Conservation (phyloP, 2,113 vertebrate species). For the Hippopotamus amphibius region DNA sequence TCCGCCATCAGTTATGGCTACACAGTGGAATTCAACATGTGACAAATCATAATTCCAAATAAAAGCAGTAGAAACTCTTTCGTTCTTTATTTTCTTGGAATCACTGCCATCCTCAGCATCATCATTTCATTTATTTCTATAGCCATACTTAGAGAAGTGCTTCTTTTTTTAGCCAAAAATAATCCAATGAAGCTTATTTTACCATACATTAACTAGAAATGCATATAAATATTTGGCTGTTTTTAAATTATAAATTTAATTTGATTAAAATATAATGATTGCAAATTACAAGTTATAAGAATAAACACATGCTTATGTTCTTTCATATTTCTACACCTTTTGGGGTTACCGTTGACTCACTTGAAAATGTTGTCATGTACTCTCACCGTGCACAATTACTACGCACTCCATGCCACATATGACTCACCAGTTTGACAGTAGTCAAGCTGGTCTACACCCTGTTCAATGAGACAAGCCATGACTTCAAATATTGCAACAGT, state of each 20-base stretch:
- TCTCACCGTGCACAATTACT: background rate
- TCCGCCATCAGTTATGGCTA: background rate
- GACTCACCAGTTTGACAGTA: background rate
- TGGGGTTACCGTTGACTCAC: background rate
- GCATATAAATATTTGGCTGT: background rate
- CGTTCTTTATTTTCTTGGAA: background rate
- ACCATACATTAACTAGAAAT: background rate
- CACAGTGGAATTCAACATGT: background rate
- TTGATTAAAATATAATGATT: background rate
- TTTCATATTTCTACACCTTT: background rate
- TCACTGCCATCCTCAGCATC: background rate
- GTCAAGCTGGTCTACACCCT: background rate
- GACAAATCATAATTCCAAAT: background rate
- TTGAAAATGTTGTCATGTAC: background rate
- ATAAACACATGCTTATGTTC: background rate
- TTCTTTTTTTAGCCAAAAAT: background rate
- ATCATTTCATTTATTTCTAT: background rate
- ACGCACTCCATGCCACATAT: background rate
- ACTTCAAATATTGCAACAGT: background rate
- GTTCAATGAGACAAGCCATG: background rate
- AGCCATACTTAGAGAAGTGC: background rate
- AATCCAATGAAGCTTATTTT: background rate
- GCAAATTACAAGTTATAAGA: background rate
- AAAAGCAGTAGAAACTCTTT: background rate
- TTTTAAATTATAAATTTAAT: background rate